Evolutionary conservation across 2,797 vertebrate species (phyloP), one percentile per base, ranked within the genome.

Genomic region (Premnoplex brunnescens): DNA sequence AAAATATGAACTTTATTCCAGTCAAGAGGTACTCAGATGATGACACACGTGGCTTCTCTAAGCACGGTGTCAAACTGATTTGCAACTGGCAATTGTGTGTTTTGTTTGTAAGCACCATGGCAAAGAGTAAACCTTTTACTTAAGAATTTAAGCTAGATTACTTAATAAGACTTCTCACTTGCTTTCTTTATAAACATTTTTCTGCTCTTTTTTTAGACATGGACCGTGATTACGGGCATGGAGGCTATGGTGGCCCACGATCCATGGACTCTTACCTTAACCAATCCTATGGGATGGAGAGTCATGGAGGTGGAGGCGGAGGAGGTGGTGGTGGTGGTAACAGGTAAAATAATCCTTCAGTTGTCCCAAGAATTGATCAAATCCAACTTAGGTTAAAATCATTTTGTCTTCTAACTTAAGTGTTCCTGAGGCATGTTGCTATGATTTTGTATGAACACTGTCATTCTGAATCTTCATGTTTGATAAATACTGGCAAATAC

Each of bases 231-330:
- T 98, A 98, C 97, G 98, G 97, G 95, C 98, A 98, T 96, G 98
- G 98, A 97, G 98, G 98, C 95, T 98, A 98, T 97, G 98, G 98
- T 97, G 98, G 97, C 97, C 98, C 98, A 94, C 98, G 98, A 97
- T 97, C 98, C 97, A 98, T 98, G 98, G 98, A 98, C 94, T 98
- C 98, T 97, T 98, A 98, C 96, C 97, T 98, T 97, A 98, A 97
- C 97, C 98, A 98, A 86, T 98, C 98, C 95, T 98, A 98, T 98
- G 98, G 98, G 96, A 98, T 98, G 98, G 98, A 98, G 96, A 98
- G 87, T 97, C 98, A 98, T 97, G 97, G 98, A 98, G 97, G 97
- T 97, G 98, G 98, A 97, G 96, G 97, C 37, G 95, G 95, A 77
- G 96, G 98, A 97, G 98, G 98, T 97, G 98, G 98, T 97, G 97